Conservation (phyloP, 2,113 vertebrate species). For the Sebastes fasciatus region DNA sequence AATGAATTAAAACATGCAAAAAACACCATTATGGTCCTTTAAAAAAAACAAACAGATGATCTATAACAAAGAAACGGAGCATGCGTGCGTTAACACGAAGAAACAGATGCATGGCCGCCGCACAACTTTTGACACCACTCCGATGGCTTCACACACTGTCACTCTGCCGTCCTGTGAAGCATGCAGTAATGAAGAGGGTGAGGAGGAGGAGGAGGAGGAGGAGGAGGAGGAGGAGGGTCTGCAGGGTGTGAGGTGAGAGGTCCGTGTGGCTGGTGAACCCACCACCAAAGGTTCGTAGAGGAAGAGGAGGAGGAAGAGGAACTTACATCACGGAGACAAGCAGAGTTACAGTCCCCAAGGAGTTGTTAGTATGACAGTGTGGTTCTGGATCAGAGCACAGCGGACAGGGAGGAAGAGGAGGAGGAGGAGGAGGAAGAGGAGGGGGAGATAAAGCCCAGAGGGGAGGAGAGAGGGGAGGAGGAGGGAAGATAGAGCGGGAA, state of each 20-base stretch:
- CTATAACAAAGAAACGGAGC: slow-evolving; percentile 56
- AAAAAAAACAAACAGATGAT: slow-evolving; percentile 69
- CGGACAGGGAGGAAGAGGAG: slow-evolving; percentile 83
- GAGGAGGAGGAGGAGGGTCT: slow-evolving; percentile 20
- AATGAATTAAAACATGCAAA: slow-evolving; percentile 61
- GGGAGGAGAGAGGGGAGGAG: slow-evolving; percentile 48
- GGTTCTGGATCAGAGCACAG: slow-evolving; percentile 96
- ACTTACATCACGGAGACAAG: slow-evolving; percentile 98
- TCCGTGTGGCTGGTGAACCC: slow-evolving; percentile 72
- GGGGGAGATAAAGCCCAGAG: slow-evolving; percentile 66
- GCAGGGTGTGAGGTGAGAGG: slow-evolving; percentile 62
- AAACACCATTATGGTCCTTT: slow-evolving; percentile 69
- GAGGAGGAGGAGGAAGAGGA: slow-evolving; percentile 53
- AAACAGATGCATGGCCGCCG: slow-evolving; percentile 62
- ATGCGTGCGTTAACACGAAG: slow-evolving; percentile 72
- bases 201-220: slow-evolving; percentile 13
- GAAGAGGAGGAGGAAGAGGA: slow-evolving; percentile 83
- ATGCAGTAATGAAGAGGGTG: slow-evolving; percentile 76
- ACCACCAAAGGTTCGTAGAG: slow-evolving; percentile 71
- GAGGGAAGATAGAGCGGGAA: slow-evolving; percentile 68
- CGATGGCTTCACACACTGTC: slow-evolving; percentile 65
- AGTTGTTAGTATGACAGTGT: slow-evolving; percentile 99
- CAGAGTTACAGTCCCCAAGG: slow-evolving; percentile 98
- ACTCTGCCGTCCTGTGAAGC: slow-evolving; percentile 77
- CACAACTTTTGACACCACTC: slow-evolving; percentile 65